phyloP scores from a whole-genome alignment of 2,888 invertebrate genomes.

The Agonopterix alstromeriana region DNA sequence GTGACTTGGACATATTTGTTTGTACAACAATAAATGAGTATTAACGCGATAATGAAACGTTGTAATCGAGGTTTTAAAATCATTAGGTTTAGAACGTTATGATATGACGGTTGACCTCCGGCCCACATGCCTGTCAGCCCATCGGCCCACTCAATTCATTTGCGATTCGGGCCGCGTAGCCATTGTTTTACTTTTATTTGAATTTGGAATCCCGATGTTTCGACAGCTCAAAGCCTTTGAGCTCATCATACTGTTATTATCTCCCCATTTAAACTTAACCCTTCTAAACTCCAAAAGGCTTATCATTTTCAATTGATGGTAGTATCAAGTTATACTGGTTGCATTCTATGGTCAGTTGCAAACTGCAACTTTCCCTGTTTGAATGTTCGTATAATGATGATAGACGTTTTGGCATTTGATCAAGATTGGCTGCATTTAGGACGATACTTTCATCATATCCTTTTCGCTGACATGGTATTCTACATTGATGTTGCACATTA shows the following conservation, averaged over 20 bases:
- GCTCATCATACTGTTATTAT: conserved; percentile 6
- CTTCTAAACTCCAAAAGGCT: neutral
- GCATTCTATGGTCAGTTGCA: conserved; percentile 25
- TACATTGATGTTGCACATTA: conserved; percentile 2
- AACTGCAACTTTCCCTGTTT: conserved; percentile 24
- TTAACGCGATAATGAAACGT: too few relatives aligned
- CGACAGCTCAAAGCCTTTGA: conserved; percentile 18
- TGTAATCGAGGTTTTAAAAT: conserved; percentile 33
- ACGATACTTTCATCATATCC: conserved; percentile 1
- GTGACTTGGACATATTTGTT: too few relatives aligned
- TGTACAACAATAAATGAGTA: too few relatives aligned
- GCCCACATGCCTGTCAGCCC: conserved; percentile 65
- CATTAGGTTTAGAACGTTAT: conserved; percentile 30
- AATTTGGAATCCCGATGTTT: conserved; percentile 48
- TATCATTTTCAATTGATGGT: neutral
- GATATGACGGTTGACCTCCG: conserved; percentile 53
- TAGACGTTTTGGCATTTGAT: conserved; percentile 36
- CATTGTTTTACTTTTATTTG: conserved; percentile 68
- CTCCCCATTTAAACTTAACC: conserved; percentile 1
- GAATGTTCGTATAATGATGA: conserved; percentile 9
- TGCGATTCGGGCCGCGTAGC: conserved; percentile 63
- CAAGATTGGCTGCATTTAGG: conserved; percentile 23
- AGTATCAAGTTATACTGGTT: conserved; percentile 1
- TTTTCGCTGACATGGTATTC: neutral
- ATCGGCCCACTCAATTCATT: conserved; percentile 45